Base-by-base conservation (phyloP, 2,888 invertebrate genomes). In the Dryobota labecula region DNA sequence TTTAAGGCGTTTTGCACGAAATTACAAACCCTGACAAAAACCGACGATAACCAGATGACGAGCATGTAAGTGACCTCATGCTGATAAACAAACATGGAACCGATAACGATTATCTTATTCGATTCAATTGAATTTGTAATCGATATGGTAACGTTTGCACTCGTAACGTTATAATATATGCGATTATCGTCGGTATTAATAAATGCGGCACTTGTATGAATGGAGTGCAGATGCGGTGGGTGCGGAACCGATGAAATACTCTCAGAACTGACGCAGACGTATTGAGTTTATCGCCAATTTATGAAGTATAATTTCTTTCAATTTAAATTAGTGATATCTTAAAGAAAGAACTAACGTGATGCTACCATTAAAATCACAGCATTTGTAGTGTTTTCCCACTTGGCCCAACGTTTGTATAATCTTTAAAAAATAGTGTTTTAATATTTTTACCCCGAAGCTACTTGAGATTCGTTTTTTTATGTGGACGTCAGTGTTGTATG, bases 101-200 rank as follows among this genome's bases (percentile, higher is more conserved):
- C 70, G 83, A 85, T 82, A 84, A 64, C 65, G 78, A 79, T 83
- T 82, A 83, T 82, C 78, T 73, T 75, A 71, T 53, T 74, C 78
- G 71, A 76, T 79, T 72, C 56, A 60, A 76, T 70, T 65, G 30
- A 75, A 70, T 68, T 73, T 75, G 78, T 82, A 78, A 84, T 83
- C 77, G 73, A 84, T 84, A 84, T 72, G 56, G 65, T 58, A 73
- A 73, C 56, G 62, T 78, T 74, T 51, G 45, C 57, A 74, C 51
- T 70, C 30, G 61, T 65, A 73, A 67, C 49, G 47, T 62, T 73
- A 47, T 45, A 45, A 18, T 63, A 47, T 57, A 74, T 58, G 67
- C 63, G 58, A 75, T 78, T 82, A 82, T 65, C 53, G 61, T 18
- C 49, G 65, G 66, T 78, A 67, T 71, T 78, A 75, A 78, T 75